phyloP scores from a whole-genome alignment of 2,113 vertebrate genomes.

The Pholis gunnellus region DNA sequence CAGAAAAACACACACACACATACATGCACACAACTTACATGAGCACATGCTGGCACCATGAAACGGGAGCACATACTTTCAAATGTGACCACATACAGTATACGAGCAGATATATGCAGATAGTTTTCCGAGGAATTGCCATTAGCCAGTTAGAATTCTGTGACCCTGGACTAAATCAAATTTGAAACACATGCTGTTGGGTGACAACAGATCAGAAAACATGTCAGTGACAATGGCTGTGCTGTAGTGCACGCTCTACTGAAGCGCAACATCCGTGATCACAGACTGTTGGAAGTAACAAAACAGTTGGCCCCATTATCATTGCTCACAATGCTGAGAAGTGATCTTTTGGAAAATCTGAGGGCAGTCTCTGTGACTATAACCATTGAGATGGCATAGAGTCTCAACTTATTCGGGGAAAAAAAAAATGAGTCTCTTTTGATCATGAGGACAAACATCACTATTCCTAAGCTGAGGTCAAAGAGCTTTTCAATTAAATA shows the following conservation, averaged over 20 bases:
- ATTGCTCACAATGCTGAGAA: neutral
- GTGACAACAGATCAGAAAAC: neutral
- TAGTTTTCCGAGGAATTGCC: neutral
- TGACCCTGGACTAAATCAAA: neutral
- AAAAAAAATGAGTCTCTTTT: neutral
- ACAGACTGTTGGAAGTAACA: neutral
- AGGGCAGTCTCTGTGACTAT: neutral
- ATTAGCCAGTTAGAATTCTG: neutral
- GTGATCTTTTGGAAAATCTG: neutral
- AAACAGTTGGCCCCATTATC: neutral
- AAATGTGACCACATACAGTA: neutral
- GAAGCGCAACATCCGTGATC: conserved; percentile 1
- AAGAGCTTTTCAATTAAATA: neutral
- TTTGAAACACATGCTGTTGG: neutral
- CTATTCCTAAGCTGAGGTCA: conserved; percentile 2
- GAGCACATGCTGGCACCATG: neutral
- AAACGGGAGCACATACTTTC: conserved; percentile 14
- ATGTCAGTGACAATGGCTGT: neutral
- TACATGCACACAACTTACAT: conserved; percentile 10
- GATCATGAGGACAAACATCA: neutral
- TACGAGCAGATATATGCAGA: neutral
- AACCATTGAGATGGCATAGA: neutral
- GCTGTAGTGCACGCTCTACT: neutral
- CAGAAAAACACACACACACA: conserved; percentile 6
- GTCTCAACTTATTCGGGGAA: neutral